Evolutionary conservation across 2,888 invertebrate genomes (phyloP), one percentile per base, ranked within the genome.

Genomic region (Lampropteryx suffumata): DNA sequence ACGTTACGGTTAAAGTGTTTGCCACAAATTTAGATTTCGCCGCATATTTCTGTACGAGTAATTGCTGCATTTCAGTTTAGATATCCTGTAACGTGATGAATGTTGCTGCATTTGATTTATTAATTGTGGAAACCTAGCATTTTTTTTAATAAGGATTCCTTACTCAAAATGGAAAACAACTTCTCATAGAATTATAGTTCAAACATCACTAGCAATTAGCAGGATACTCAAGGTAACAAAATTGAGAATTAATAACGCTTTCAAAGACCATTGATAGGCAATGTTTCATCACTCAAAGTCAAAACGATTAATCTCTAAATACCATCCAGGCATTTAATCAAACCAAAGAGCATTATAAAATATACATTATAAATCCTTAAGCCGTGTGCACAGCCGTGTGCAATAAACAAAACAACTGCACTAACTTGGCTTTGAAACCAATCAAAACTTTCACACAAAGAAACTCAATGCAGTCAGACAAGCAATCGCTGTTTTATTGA

Each of bases 391-490:
- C 29, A 35, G 35, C 2, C 4, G 3, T 17, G 2, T 17, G 39
- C 53, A 53, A 58, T 59, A 62, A 66, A 69, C 61, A 61, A 57
- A 61, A 62, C 61, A 62, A 66, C 57, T 62, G 60, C 59, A 62
- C 59, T 62, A 64, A 65, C 70, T 72, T 69, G 63, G 64, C 62
- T 69, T 73, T 70, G 61, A 74, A 83, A 80, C 79, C 73, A 84
- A 83, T 84, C 82, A 82, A 79, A 84, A 83, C 62, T 84, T 84
- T 62, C 61, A 65, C 65, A 67, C 73, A 76, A 79, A 76, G 76
- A 77, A 76, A 65, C 69, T 69, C 69, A 73, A 75, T 76, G 71
- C 76, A 78, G 73, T 71, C 69, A 70, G 67, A 75, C 69, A 72
- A 75, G 69, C 71, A 73, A 75, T 76, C 64, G 75, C 69, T 75